Percentiles rank a stretch among this genome's conserved stretches.
phyloP scores from a whole-genome alignment of 2,797 vertebrate species.

The Coregonus suidteri region DNA sequence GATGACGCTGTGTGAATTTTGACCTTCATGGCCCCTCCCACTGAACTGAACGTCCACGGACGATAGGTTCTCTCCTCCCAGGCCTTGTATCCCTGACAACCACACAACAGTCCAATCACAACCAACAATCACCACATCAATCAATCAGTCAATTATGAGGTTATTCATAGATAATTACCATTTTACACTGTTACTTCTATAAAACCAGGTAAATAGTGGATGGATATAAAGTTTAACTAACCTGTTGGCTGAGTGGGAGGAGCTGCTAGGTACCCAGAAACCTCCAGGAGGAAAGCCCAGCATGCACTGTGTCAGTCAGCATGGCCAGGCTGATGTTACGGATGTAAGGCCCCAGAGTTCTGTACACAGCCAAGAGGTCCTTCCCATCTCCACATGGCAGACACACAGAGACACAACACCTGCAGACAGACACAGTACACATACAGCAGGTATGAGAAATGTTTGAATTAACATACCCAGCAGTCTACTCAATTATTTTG shows the following conservation, averaged over 20 bases:
- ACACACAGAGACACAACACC: conserved; percentile 33
- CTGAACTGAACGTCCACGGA: conserved; percentile 53
- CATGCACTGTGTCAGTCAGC: conserved; percentile 42
- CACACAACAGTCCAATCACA: conserved; percentile 2
- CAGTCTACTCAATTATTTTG: too few relatives aligned
- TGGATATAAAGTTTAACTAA: conserved; percentile 38
- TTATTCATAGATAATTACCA: not conserved
- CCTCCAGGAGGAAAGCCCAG: conserved; percentile 50
- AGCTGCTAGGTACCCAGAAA: conserved; percentile 61
- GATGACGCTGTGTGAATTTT: conserved; percentile 52
- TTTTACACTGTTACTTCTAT: not conserved
- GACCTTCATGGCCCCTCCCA: conserved; percentile 47
- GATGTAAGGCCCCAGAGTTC: conserved; percentile 60
- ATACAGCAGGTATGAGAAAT: too few relatives aligned
- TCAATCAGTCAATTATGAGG: not conserved
- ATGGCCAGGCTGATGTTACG: conserved; percentile 42
- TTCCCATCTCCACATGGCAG: conserved; percentile 46
- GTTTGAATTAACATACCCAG: too few relatives aligned
- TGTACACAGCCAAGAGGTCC: conserved; percentile 51
- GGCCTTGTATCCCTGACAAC: conserved; percentile 43
- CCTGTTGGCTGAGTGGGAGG: conserved; percentile 52
- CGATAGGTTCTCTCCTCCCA: conserved; percentile 38
- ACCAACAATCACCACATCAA: not conserved
- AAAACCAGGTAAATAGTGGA: not conserved
- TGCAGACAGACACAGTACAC: conserved; percentile 10